phyloP scores from a whole-genome alignment of 2,797 vertebrate genomes.

The Cyprinella venusta region DNA sequence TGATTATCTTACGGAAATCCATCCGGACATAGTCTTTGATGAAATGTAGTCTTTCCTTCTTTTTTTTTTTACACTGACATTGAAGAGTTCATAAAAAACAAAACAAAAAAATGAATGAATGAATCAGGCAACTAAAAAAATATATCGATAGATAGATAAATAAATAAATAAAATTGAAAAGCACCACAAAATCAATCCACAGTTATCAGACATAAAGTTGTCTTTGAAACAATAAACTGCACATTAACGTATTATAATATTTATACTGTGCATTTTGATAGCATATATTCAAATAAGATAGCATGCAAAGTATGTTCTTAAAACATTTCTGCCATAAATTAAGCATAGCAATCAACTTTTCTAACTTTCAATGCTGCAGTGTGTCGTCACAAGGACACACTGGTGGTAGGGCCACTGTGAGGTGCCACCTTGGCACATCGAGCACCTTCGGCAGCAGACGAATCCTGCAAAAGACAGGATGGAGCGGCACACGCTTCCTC shows the following conservation, averaged over 20 bases:
- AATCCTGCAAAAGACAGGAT: slow-evolving; percentile 27
- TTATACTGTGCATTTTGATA: neutral
- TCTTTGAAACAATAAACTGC: neutral
- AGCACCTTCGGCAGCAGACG: slow-evolving; percentile 14
- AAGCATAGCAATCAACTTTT: slow-evolving; percentile 4
- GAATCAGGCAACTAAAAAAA: neutral
- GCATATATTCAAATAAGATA: neutral
- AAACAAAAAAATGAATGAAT: accelerated
- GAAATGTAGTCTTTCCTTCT: too few relatives aligned
- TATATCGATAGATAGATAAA: too few relatives aligned
- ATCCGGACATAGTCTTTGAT: too few relatives aligned
- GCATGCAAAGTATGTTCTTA: neutral
- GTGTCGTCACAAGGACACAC: slow-evolving; percentile 39
- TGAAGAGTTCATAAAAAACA: neutral
- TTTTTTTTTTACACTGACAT: too few relatives aligned
- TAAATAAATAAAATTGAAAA: too few relatives aligned
- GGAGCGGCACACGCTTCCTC: slow-evolving; percentile 26
- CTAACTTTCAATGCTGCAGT: slow-evolving; percentile 17
- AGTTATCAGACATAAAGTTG: too few relatives aligned
- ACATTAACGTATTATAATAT: neutral
- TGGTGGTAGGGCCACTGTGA: slow-evolving; percentile 2
- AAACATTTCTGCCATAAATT: slow-evolving; percentile 24
- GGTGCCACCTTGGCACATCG: slow-evolving; percentile 37
- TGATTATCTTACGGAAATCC: neutral
- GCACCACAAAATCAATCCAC: too few relatives aligned